phyloP scores from a whole-genome alignment of 2,113 vertebrate genomes.

The Solenodon paradoxus region DNA sequence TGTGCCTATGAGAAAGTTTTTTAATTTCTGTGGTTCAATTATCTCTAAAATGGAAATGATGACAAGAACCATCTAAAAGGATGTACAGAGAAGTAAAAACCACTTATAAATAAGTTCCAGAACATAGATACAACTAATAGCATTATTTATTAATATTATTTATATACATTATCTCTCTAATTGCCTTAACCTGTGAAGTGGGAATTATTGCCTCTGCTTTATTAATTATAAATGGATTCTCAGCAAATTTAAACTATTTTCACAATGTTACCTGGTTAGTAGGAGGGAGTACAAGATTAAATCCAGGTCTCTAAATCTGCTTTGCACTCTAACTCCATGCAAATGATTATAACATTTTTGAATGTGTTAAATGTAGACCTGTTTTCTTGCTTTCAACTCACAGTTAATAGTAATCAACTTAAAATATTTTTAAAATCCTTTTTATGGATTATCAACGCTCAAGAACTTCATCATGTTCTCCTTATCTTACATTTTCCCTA shows the following conservation, averaged over 20 bases:
- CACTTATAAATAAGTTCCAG: neutral
- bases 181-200: neutral
- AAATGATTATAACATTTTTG: neutral
- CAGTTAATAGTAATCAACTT: neutral
- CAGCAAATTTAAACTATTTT: conserved; percentile 23
- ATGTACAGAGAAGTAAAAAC: neutral
- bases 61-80: neutral
- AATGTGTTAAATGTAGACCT: neutral
- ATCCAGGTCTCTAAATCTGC: neutral
- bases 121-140: neutral
- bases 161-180: neutral
- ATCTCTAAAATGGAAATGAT: neutral
- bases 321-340: neutral
- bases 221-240: neutral
- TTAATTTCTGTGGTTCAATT: neutral
- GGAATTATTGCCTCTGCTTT: neutral
- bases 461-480: neutral
- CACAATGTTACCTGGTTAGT: neutral
- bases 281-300: neutral
- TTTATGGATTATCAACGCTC: neutral
- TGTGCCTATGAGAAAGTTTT: neutral
- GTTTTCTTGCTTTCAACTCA: neutral
- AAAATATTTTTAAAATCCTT: neutral
- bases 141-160: neutral
- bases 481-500: neutral